Percentiles rank a stretch among this genome's conserved stretches.
Conservation (phyloP, 64 coral and sea anemone species). For the Porites lutea region DNA sequence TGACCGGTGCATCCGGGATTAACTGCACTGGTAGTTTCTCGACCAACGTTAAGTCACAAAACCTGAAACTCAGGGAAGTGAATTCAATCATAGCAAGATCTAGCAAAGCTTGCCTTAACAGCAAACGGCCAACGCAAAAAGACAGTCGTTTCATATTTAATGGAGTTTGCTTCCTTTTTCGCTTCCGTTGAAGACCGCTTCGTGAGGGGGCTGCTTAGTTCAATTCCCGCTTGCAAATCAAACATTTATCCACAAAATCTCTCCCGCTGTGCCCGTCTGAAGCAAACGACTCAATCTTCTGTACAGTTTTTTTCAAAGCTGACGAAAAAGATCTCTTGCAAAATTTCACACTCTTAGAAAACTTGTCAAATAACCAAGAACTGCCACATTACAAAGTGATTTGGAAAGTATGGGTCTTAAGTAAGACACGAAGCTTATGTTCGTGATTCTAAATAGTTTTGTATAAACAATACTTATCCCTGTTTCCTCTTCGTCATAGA, state of each 20-base stretch:
- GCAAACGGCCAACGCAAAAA: not conserved
- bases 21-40: not conserved
- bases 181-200: not conserved
- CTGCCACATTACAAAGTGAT: not conserved
- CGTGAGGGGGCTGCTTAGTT: not conserved
- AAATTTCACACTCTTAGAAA: not conserved
- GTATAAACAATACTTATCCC: constrained; percentile 24
- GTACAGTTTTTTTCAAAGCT: not conserved
- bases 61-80: not conserved
- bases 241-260: constrained; percentile 11
- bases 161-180: not conserved
- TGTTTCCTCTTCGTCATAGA: not conserved
- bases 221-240: constrained; percentile 10
- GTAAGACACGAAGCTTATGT: not conserved
- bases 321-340: not conserved
- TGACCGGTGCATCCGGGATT: too few relatives aligned
- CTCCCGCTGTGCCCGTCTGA: not conserved
- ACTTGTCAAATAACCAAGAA: not conserved
- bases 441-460: constrained; percentile 17
- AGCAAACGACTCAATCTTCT: not conserved
- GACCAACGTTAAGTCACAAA: not conserved
- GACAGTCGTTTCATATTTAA: constrained; percentile 14
- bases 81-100: not conserved
- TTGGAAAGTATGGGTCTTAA: not conserved
- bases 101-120: not conserved